Base-by-base conservation (phyloP, 2,113 vertebrate species). In the Mellivora capensis region DNA sequence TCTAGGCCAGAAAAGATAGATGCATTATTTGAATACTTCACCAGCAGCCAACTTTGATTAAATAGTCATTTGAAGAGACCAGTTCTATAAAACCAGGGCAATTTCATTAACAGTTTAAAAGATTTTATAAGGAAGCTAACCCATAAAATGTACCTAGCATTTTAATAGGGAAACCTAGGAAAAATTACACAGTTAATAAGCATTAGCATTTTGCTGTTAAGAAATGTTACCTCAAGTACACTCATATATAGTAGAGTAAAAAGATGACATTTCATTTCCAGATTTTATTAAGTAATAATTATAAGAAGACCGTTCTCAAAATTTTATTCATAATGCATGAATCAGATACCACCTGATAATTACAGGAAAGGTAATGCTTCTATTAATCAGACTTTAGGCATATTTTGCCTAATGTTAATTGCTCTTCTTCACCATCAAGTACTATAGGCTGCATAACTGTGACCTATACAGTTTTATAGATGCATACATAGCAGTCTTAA, bases 361-460 rank as follows among this genome's bases (percentile, higher is more conserved):
- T 93, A 27, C 14, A 87, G 69, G 21, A 47, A 87, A 42, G 37
- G 7, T 71, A 64, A 69, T 90, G 31, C 9, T 91, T 64, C 34
- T 71, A 1, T 90, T 97, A 52, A 93, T 91, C 67, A 91, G 34
- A 81, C 1, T 64, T 71, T 21, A 59, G 80, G 31, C 13, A 4
- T 82, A 20, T 86, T 97, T 97, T 82, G 6, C 37, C 92, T 67
- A 47, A 47, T 31, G 3, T 79, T 91, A 96, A 64, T 93, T 95
- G 57, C 0, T 59, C 13, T 39, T 95, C 47, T 76, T 91, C 18
- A 52, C 39, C 25, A 44, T 44, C 42, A 91, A n/a, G 4, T 83
- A 87, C 94, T 81, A 87, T 3, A 85, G 27, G 6, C 7, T 57
- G 2, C 17, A 4, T 34, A 91, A 31, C 21, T 76, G 20, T 88